Evolutionary conservation across 2,888 invertebrate genomes (phyloP), one percentile per base, ranked within the genome.

Genomic region (Cephonodes hylas): DNA sequence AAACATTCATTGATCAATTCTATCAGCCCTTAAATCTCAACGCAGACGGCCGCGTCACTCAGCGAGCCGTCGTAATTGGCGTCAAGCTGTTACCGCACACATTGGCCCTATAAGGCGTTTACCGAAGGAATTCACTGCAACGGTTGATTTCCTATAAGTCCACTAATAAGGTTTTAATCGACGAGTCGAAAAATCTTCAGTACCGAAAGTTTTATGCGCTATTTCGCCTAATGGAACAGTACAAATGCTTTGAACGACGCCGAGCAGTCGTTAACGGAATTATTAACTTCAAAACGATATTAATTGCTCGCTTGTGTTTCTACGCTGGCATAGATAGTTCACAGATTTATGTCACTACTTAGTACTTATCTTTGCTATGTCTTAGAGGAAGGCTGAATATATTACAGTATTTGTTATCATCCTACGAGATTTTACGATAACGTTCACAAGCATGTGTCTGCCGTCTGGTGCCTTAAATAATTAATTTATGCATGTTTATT

Each of bases 21-120:
- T 59, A 8, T 20, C 65, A 65, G 69, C 68, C 74, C 60, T 61
- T 23, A 67, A 42, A 66, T 58, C 56, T 62, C 59, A 63, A 60
- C 66, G 22, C 48, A 61, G 57, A 61, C 42, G 60, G 48, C 64
- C 60, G 63, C 72, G 67, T 73, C 71, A 70, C 64, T 65, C 69
- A 66, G 59, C 23, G 58, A 65, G 62, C 34, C 59, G 10, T 64
- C 64, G 70, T 82, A 82, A 81, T 81, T 78, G 77, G 72, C 72
- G 66, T 72, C 74, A 76, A 75, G 73, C 72, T 72, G 73, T 76
- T 74, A 74, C 66, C 60, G 46, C 63, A 74, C 67, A 64, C 59
- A 61, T 66, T 66, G 71, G 68, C 77, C 74, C 59, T 75, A 74
- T 68, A 77, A 72, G 74, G 74, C 68, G 69, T 76, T 77, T 76